Evolutionary conservation across 2,888 invertebrate genomes (phyloP), one percentile per base, ranked within the genome.

Genomic region (Lysandra bellargus): DNA sequence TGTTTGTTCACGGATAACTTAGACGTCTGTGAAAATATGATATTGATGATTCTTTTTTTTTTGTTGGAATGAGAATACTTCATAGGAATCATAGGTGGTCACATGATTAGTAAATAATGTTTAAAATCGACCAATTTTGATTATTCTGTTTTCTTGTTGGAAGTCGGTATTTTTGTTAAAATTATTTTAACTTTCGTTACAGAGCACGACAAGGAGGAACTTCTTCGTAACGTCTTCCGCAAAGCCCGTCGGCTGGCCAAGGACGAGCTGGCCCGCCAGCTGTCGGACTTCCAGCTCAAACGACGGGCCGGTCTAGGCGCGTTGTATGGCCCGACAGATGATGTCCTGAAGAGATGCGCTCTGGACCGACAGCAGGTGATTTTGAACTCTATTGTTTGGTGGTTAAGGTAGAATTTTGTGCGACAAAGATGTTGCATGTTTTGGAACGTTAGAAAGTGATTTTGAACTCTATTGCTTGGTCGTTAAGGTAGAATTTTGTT

Each of bases 161-260:
- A 33, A 33, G 33, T 33, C 33, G 33, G 33, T 33, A 33, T 33
- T 33, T 37, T 37, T 37, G 37, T 37, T 37, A 37, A 37, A 37
- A 37, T 37, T 37, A 37, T 37, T 37, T 49, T 7, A 49, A n/a
- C 1, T 40, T 73, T 40, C 1, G 33, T 44, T 53, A 12, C 83
- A 95, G 98, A 98, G 89, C 96, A 96, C 84, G 98, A 98, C 85
- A 98, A 98, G 87, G 99, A 98, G 87, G 98, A 98, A 88, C 96
- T 97, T 83, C 95, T 99, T 79, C 96, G 98, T 80, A 97, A 97
- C 90, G 97, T 98, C 82, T 99, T 99, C 90, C 96, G 97, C 93
- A 98, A 98, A 86, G 98, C 99, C 78, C 95, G 99, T 64, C 96
- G 96, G 83, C 96, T 97, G 84, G 98, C 98, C 6, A 97, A 97